Base-by-base conservation (phyloP, 2,113 vertebrate species). In the Rhynchomys soricoides region DNA sequence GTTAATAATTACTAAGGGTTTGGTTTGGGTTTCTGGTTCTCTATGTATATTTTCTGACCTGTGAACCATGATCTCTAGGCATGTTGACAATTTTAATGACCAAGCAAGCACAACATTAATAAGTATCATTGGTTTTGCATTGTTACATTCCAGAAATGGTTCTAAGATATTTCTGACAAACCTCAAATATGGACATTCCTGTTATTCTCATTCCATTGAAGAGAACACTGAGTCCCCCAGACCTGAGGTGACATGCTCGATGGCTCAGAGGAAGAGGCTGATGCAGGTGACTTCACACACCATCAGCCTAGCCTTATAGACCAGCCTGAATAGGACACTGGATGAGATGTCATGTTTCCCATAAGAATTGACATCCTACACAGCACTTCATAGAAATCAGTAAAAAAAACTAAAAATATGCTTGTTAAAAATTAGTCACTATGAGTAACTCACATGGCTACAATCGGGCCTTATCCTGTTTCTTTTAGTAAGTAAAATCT, bases 391-490 rank as follows among this genome's bases (percentile, higher is more conserved):
- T 16, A 57, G 26, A 85, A 90, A 71, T 89, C 31, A 90, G 24
- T 75, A 62, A 73, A 89, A 89, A 95, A 7, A 82, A 82, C 86
- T 86, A 90, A 97, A 93, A 86, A 59, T 77, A 90, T 66, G 29
- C 74, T 94, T 96, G 86, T 77, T 83, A 95, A 95, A 92, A 95
- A 97, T 68, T 66, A 21, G 40, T 86, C 73, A 78, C 21, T 70
- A 78, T 88, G 70, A 93, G 52, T 75, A 96, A 96, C 45, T 95
- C 34, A 90, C 13, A 75, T 77, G 17, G 70, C n/a, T 94, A 90
- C 13, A 96, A 93, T 48, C 59, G 26, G 17, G 21, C 85, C 10
- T 95, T 52, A 78, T 62, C 40, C 62, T 77, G 70, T 37, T 79
- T 83, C 34, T 55, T 95, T 85, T 92, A 40, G 68, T 79, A 88